A percentile compares a stretch with the other conserved stretches of the same genome.
These are phyloP conservation scores for Corapipo altera DNA, from an alignment of 2,113 vertebrate genomes.

Conservation along the genomic window DNA sequence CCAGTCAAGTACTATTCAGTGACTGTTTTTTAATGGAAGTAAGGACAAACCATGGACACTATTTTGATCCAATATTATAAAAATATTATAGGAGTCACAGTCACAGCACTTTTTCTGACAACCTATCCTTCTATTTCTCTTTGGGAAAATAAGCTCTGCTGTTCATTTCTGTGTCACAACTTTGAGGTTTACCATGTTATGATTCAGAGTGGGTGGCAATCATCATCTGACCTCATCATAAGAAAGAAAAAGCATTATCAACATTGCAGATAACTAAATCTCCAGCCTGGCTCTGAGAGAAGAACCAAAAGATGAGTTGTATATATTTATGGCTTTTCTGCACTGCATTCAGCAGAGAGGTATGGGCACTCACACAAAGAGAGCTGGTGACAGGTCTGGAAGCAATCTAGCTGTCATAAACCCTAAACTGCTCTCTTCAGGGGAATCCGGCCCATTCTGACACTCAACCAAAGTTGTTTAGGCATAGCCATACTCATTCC, in stretches of 20 bases:
- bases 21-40: neutral
- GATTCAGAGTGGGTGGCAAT: neutral
- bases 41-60: neutral
- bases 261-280: neutral
- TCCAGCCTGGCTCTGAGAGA: neutral
- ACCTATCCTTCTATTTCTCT: neutral
- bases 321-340: neutral
- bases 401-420: neutral
- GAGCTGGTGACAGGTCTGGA: neutral
- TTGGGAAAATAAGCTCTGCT: neutral
- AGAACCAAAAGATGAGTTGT: neutral
- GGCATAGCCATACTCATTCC: neutral
- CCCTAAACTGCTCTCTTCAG: neutral
- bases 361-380: accelerated
- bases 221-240: neutral
- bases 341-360: neutral
- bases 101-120: neutral
- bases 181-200: neutral
- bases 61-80: neutral
- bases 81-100: neutral
- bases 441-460: neutral
- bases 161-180: neutral
- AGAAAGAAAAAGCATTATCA: neutral
- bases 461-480: neutral
- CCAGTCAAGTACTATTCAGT: neutral